These are phyloP conservation scores for Sarotherodon lohbergeri DNA, from an alignment of 2,113 vertebrate species.

Conservation along the genomic window DNA sequence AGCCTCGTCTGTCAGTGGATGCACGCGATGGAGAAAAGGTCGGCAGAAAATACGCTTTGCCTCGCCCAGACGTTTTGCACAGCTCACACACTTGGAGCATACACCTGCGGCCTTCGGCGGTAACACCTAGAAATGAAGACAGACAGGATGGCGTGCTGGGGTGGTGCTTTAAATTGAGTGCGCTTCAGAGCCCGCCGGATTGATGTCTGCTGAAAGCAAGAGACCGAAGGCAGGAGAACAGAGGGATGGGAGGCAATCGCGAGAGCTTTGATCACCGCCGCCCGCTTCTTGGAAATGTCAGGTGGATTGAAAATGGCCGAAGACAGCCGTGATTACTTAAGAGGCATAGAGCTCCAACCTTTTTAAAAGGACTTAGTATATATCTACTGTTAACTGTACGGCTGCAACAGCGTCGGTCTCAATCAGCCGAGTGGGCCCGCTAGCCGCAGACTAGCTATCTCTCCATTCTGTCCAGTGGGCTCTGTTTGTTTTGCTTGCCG, in stretches of 20 bases:
- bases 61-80: not conserved
- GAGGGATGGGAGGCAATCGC: not conserved
- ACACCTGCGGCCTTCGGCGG: not conserved
- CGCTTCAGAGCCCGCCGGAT: constrained; percentile 19
- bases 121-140: constrained; percentile 21
- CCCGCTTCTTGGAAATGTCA: constrained; percentile 65
- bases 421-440: not conserved
- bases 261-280: constrained; percentile 45
- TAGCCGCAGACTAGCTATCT: not conserved
- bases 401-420: not conserved
- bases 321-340: not conserved
- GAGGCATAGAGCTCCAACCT: not conserved
- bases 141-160: not conserved
- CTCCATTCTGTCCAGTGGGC: not conserved
- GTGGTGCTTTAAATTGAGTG: constrained; percentile 15
- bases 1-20: not conserved
- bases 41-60: not conserved
- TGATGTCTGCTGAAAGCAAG: constrained; percentile 25
- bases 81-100: not conserved
- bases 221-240: not conserved
- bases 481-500: constrained; percentile 42
- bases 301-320: constrained; percentile 38
- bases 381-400: constrained; percentile 4
- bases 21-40: constrained; percentile 4
- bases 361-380: constrained; percentile 15